phyloP scores from a whole-genome alignment of 1,140 invertebrate genomes.

The Lepeophtheirus salmonis region DNA sequence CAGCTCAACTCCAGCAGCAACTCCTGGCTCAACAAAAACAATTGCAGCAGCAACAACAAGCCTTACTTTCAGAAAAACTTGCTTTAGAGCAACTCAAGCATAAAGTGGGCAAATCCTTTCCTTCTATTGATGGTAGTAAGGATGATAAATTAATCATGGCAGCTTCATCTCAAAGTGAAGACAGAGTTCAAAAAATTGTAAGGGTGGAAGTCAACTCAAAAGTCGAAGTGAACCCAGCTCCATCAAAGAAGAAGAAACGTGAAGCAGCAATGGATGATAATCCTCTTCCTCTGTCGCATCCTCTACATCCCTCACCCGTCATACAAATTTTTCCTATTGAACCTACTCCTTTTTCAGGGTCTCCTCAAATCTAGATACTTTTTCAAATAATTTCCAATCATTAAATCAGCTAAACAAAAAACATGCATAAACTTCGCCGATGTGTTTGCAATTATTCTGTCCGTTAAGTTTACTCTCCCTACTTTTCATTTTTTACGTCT shows the following conservation, averaged over 20 bases:
- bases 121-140: not conserved
- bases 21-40: conserved; percentile 28
- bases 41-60: conserved; percentile 15
- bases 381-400: not conserved
- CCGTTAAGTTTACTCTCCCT: not conserved
- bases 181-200: not conserved
- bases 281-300: not conserved
- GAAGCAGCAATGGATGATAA: not conserved
- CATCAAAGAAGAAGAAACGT: not conserved
- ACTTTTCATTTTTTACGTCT: not conserved
- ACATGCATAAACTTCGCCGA: not conserved
- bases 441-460: not conserved
- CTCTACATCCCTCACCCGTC: not conserved
- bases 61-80: not conserved
- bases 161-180: not conserved
- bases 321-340: not conserved
- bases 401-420: not conserved
- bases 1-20: conserved; percentile 25
- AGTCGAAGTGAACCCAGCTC: not conserved
- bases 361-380: not conserved
- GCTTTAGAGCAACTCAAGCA: not conserved
- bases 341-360: too few species aligned
- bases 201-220: not conserved
- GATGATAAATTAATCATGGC: not conserved
- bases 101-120: not conserved